Base-by-base conservation (phyloP, 2,797 vertebrate species). In the Bradypodion pumilum region DNA sequence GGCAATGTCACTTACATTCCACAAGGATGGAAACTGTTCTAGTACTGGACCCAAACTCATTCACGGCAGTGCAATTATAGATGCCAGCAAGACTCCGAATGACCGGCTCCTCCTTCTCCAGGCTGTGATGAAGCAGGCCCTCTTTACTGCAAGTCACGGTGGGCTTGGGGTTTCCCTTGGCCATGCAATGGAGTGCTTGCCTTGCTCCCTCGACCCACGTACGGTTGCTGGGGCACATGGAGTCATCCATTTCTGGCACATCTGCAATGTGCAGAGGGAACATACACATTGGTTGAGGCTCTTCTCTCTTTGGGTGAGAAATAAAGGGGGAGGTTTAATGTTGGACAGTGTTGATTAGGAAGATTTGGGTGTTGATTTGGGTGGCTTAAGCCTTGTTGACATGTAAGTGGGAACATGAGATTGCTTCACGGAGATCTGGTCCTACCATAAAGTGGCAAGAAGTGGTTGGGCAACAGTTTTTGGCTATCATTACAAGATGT, bases 181-280 rank as follows among this genome's bases (percentile, higher is more conserved):
- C 92, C 87, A 89, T 86, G n/a, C 93, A 94, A 46, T 66, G 90
- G 69, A 94, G 87, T 0, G 82, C 85, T 27, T 87, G 86, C 16
- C 89, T 87, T 7, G 90, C 86, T 66, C 92, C 93, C 62, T 94
- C 93, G 78, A 92, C 73, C 92, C 93, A 93, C 0, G 91, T 94
- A 13, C 82, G 32, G 13, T 37, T 86, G 65, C 92, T 91, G 0
- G 93, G 93, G 80, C 93, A 93, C 70, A 86, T 84, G 56, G 86
- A 74, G 0, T 76, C 89, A 87, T 93, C 93, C 91, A 94, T 88
- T 0, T 86, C 84, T 29, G 93, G 92, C 29, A 91, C 90, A 7
- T 94, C 93, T 94, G 77, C 42, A 85, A 81, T 75, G n/a, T 68
- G 66, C 32, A 83, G 21, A 81, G 82, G 85, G 80, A 86, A 86